A percentile compares a stretch with the other conserved stretches of the same genome.
Evolutionary conservation across 2,888 invertebrate species (phyloP).

Genomic region (Stenoptilia bipunctidactyla): DNA sequence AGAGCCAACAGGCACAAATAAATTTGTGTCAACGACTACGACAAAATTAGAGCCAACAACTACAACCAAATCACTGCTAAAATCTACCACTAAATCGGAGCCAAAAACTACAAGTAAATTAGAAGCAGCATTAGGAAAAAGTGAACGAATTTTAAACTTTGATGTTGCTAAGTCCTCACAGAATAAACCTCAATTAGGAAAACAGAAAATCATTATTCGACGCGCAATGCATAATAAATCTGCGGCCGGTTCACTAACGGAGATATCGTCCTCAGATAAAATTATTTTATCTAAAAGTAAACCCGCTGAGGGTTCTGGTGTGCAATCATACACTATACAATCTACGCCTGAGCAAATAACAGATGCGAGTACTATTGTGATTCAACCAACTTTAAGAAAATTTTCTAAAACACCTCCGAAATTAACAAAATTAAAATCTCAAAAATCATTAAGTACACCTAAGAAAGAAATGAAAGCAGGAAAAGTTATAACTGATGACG

Average conservation of each 20-base stretch:
- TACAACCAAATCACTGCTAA: too few relatives aligned
- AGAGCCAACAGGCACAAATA: too few relatives aligned
- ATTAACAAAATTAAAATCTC: constrained; percentile 44
- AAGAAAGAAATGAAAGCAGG: constrained; percentile 18
- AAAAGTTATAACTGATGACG: constrained; percentile 35
- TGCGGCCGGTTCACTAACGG: constrained; percentile 40
- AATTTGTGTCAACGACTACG: too few relatives aligned
- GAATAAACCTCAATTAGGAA: constrained; percentile 37
- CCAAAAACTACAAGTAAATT: constrained; percentile 32
- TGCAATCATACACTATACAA: constrained; percentile 59
- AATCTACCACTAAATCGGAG: too few relatives aligned
- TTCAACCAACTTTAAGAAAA: constrained; percentile 52
- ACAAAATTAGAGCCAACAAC: too few relatives aligned
- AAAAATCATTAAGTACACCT: constrained; percentile 33
- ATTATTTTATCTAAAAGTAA: constrained; percentile 48
- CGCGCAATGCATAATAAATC: constrained; percentile 42
- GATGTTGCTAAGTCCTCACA: constrained; percentile 47
- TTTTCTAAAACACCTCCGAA: constrained; percentile 40
- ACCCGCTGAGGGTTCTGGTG: constrained; percentile 39
- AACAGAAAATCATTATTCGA: constrained; percentile 60
- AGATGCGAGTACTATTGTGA: constrained; percentile 46
- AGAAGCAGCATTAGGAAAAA: constrained; percentile 36
- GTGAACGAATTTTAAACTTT: constrained; percentile 60
- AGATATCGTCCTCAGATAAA: constrained; percentile 46
- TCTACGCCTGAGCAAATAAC: constrained; percentile 34